phyloP scores from a whole-genome alignment of 2,888 invertebrate genomes.

The Drosophila merina region DNA sequence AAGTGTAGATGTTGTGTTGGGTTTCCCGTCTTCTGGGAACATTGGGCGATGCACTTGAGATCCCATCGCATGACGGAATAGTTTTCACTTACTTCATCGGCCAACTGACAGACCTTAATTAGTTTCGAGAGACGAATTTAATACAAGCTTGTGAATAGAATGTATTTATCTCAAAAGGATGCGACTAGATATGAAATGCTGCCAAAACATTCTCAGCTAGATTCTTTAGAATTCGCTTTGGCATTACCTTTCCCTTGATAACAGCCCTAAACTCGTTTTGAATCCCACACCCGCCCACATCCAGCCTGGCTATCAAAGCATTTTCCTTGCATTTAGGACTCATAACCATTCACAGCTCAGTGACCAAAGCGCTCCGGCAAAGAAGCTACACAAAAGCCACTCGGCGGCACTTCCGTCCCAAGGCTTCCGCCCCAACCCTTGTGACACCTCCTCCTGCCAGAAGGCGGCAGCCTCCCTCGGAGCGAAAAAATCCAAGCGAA shows the following conservation, averaged over 20 bases:
- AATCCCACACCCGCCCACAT: slow-evolving; percentile 22
- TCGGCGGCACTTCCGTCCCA: slow-evolving; percentile 38
- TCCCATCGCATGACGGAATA: slow-evolving; percentile 13
- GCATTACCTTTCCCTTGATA: slow-evolving; percentile 4
- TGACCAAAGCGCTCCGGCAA: slow-evolving; percentile 67
- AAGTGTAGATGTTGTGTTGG: slow-evolving; percentile 8
- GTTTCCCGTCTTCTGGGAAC: slow-evolving; percentile 27
- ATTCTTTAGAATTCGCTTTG: slow-evolving; percentile 3
- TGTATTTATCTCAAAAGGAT: not conserved
- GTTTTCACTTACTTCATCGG: slow-evolving; percentile 7
- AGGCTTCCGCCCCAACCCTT: slow-evolving; percentile 2
- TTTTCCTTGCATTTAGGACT: slow-evolving; percentile 58
- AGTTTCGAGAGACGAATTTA: slow-evolving; percentile 1
- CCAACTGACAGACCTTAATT: slow-evolving; percentile 1
- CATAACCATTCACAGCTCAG: slow-evolving; percentile 62
- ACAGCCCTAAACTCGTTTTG: slow-evolving; percentile 15
- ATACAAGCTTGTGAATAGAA: not conserved
- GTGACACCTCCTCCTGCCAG: not conserved
- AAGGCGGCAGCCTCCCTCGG: slow-evolving; percentile 11
- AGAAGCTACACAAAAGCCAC: slow-evolving; percentile 45
- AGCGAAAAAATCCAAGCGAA: slow-evolving; percentile 46
- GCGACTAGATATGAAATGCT: not conserved
- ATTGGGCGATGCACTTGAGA: slow-evolving; percentile 6
- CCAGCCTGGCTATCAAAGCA: slow-evolving; percentile 29
- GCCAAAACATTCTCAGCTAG: not conserved